Conservation (phyloP, 1,140 invertebrate species). For the Asobara japonica region DNA sequence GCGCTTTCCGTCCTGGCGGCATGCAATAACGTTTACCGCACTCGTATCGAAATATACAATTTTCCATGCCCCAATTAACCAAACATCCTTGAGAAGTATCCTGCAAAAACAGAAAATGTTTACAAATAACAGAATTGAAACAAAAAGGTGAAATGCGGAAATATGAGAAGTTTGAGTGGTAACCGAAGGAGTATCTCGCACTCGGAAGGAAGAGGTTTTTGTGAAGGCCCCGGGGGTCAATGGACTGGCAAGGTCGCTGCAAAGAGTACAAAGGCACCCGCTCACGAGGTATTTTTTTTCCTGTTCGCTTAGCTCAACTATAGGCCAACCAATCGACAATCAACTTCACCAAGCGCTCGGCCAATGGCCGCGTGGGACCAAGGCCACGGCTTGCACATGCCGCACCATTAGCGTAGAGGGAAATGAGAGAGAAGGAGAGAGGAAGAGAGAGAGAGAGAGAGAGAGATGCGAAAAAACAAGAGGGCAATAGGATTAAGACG, state of each 20-base stretch:
- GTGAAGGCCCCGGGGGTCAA: conserved; percentile 26
- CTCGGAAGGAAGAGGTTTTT: conserved; percentile 23
- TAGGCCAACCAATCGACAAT: conserved; percentile 23
- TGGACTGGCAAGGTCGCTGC: conserved; percentile 35
- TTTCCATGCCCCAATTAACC: too few relatives aligned
- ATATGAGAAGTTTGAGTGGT: neutral
- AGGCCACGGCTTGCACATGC: conserved; percentile 51
- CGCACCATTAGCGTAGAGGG: conserved; percentile 9
- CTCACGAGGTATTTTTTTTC: conserved; percentile 27
- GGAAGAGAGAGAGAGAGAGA: neutral
- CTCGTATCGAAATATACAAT: too few relatives aligned
- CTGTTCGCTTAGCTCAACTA: conserved; percentile 13
- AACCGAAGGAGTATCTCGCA: neutral
- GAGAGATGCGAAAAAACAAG: too few relatives aligned
- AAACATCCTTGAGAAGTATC: too few relatives aligned
- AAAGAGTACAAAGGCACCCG: conserved; percentile 36
- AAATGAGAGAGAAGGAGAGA: neutral
- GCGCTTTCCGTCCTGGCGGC: too few relatives aligned
- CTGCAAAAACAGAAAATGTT: too few relatives aligned
- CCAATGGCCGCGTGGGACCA: conserved; percentile 63
- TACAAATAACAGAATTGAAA: too few relatives aligned
- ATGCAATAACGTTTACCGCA: too few relatives aligned
- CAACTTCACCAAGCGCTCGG: conserved; percentile 52
- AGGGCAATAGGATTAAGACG: too few relatives aligned
- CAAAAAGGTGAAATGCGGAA: neutral